Evolutionary conservation across 2,797 vertebrate genomes (phyloP).

Genomic region (Helarctos malayanus): DNA sequence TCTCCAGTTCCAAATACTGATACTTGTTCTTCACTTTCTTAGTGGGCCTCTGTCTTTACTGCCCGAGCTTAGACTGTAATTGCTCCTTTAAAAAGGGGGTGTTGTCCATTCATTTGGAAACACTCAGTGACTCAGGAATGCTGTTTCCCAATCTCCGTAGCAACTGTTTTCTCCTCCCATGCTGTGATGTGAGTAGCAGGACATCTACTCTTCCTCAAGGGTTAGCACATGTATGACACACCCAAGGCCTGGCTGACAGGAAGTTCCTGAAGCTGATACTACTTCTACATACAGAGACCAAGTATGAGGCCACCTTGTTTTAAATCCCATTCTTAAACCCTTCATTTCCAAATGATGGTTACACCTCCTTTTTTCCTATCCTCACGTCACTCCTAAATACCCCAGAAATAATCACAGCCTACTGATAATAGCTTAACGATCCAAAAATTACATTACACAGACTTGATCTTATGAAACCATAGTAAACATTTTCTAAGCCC

Average conservation of each 20-base stretch:
- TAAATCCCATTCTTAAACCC: slow-evolving; percentile 47
- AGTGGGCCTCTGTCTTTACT: slow-evolving; percentile 6
- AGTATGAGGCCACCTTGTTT: neutral
- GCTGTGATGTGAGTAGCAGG: slow-evolving; percentile 65
- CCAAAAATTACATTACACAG: slow-evolving; percentile 64
- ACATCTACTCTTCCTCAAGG: slow-evolving; percentile 74
- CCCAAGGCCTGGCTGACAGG: slow-evolving; percentile 82
- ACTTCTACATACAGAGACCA: slow-evolving; percentile 55
- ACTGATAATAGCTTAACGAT: slow-evolving; percentile 51
- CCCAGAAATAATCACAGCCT: slow-evolving; percentile 57
- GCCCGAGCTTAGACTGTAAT: slow-evolving; percentile 27
- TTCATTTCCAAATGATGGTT: slow-evolving; percentile 58
- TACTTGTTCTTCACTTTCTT: slow-evolving; percentile 57
- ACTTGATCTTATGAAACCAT: slow-evolving; percentile 51
- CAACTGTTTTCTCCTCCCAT: slow-evolving; percentile 81
- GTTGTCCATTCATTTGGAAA: slow-evolving; percentile 81
- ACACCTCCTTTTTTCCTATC: neutral
- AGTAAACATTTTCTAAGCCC: slow-evolving; percentile 42
- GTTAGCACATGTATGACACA: slow-evolving; percentile 75
- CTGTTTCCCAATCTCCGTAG: slow-evolving; percentile 85
- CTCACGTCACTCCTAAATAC: slow-evolving; percentile 55
- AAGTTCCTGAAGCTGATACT: slow-evolving; percentile 79
- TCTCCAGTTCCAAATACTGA: slow-evolving; percentile 57
- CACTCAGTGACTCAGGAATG: slow-evolving; percentile 84
- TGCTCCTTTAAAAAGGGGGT: slow-evolving; percentile 75